Evolutionary conservation across 2,113 vertebrate genomes (phyloP).

Genomic region (Cercopithecus mona): DNA sequence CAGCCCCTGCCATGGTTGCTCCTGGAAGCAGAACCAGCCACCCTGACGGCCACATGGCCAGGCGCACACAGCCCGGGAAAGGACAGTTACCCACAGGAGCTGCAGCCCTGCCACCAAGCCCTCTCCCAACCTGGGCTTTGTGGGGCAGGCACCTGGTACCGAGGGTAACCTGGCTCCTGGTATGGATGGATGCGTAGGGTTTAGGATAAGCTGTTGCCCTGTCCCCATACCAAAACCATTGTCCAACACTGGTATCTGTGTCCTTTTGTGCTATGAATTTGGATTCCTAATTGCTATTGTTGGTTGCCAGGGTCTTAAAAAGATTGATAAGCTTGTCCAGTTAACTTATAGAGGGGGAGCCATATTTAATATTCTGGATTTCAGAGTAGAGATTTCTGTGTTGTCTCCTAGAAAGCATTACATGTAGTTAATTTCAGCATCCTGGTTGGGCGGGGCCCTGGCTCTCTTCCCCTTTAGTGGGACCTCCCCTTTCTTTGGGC

Average conservation of each 20-base stretch:
- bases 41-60: neutral
- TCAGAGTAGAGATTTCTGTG: neutral
- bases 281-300: neutral
- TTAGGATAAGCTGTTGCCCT: neutral
- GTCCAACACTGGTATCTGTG: accelerated
- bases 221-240: neutral
- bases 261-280: neutral
- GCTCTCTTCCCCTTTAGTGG: neutral
- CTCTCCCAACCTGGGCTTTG: accelerated
- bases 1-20: neutral
- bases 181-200: accelerated
- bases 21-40: neutral
- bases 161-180: neutral
- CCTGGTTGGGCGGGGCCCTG: accelerated
- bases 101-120: too few relatives aligned
- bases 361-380: neutral
- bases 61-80: neutral
- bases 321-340: neutral
- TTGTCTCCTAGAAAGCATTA: constrained; percentile 37
- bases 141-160: neutral
- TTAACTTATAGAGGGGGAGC: neutral
- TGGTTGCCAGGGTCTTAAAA: accelerated
- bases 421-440: neutral
- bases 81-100: accelerated
- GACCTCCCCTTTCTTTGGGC: neutral